Evolutionary conservation across 2,888 invertebrate species (phyloP).

Genomic region (Drosophila lutescens): DNA sequence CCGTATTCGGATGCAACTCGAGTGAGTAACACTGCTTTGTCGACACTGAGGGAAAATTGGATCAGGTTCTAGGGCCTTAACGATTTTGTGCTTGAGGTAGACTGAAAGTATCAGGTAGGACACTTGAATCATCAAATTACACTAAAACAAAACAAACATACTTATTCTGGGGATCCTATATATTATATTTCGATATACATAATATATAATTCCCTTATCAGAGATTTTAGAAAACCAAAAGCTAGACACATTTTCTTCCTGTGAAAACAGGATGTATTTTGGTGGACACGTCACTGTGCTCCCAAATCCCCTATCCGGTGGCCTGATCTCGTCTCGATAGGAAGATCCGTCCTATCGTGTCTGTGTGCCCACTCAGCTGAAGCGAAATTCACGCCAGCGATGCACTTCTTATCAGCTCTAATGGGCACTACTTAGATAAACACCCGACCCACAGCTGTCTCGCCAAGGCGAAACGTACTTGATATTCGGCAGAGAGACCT

Average conservation of each 20-base stretch:
- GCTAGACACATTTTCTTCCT: not conserved
- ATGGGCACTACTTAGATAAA: constrained; percentile 29
- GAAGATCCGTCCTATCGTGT: constrained; percentile 3
- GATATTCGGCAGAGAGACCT: constrained; percentile 34
- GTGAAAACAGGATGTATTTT: constrained; percentile 5
- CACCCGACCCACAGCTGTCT: constrained; percentile 22
- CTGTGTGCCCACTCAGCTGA: constrained; percentile 3
- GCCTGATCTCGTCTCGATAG: constrained; percentile 22
- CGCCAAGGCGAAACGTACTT: constrained; percentile 11
- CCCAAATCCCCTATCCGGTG: not conserved
- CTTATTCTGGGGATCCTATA: not conserved
- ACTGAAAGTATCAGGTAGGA: not conserved
- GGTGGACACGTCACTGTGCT: constrained; percentile 9
- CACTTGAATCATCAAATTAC: not conserved
- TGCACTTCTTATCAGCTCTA: constrained; percentile 32
- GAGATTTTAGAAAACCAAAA: too few species aligned
- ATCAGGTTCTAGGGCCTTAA: not conserved
- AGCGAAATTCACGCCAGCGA: constrained; percentile 15
- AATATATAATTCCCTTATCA: too few species aligned
- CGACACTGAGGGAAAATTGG: constrained; percentile 17
- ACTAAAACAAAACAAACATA: too few species aligned
- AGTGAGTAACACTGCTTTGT: constrained; percentile 86
- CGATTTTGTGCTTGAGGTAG: not conserved
- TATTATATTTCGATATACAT: not conserved
- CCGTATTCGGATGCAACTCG: constrained; percentile 99